Conservation (phyloP, 2,113 vertebrate species). For the Apistogramma diplotaenia region DNA sequence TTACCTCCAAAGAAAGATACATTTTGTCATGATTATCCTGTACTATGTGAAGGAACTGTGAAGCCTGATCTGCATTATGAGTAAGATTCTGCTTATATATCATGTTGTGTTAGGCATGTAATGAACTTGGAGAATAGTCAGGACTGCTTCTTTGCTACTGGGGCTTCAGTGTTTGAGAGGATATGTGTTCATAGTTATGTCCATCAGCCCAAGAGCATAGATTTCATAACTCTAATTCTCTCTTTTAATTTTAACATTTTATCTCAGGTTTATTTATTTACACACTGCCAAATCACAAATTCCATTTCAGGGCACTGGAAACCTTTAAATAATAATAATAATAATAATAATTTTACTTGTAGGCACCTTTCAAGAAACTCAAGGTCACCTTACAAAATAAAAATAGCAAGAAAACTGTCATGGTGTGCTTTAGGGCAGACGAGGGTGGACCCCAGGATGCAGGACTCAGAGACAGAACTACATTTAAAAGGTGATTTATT, state of each 20-base stretch:
- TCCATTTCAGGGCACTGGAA: neutral
- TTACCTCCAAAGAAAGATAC: neutral
- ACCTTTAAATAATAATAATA: no score
- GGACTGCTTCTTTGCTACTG: neutral
- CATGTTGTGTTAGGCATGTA: fast-evolving
- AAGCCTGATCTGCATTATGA: neutral
- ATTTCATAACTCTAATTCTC: neutral
- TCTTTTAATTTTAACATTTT: neutral
- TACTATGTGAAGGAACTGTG: fast-evolving
- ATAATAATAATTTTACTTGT: no score
- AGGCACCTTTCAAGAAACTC: no score
- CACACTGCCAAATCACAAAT: neutral
- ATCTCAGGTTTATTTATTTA: neutral
- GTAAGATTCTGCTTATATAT: neutral
- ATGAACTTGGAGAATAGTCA: neutral
- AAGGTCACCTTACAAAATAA: no score
- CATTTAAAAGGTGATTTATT: no score
- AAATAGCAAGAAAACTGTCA: no score
- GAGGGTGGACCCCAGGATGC: no score
- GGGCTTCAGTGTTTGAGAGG: neutral
- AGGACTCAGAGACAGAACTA: no score
- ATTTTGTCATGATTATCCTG: fast-evolving
- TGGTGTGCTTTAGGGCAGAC: no score
- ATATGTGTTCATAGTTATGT: neutral
- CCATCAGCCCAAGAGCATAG: neutral